Conservation (phyloP, 2,113 vertebrate species). For the Phasianus colchicus region DNA sequence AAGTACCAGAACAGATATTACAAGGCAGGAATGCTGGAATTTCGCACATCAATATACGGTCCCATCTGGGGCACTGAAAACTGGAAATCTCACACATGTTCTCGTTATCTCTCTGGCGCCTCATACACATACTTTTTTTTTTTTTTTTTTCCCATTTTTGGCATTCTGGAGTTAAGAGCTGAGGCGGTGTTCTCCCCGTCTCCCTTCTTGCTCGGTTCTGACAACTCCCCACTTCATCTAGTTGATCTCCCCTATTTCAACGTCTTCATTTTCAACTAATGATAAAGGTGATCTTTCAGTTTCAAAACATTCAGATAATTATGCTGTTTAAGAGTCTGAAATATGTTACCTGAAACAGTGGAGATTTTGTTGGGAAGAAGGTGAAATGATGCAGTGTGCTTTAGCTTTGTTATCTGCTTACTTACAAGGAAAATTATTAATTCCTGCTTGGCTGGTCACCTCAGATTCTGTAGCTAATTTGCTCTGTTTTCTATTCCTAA, state of each 20-base stretch:
- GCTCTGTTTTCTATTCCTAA: neutral
- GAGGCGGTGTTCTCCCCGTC: neutral
- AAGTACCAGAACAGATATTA: neutral
- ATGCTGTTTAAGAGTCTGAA: neutral
- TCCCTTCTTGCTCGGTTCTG: neutral
- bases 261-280: neutral
- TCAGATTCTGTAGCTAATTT: neutral
- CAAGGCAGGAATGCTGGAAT: neutral
- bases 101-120: neutral
- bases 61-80: neutral
- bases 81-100: neutral
- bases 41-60: accelerated
- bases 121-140: neutral
- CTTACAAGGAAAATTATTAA: neutral
- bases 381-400: neutral
- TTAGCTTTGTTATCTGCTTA: neutral
- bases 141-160: neutral
- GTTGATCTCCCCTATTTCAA: neutral
- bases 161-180: neutral
- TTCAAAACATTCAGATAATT: neutral
- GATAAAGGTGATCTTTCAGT: neutral
- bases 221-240: neutral
- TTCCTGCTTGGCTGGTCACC: neutral
- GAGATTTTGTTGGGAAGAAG: neutral
- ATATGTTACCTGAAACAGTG: neutral